A percentile compares a stretch with the other conserved stretches of the same genome.
Evolutionary conservation across 1,140 invertebrate species (phyloP).

Genomic region (silkworm (Bombyx mori)): DNA sequence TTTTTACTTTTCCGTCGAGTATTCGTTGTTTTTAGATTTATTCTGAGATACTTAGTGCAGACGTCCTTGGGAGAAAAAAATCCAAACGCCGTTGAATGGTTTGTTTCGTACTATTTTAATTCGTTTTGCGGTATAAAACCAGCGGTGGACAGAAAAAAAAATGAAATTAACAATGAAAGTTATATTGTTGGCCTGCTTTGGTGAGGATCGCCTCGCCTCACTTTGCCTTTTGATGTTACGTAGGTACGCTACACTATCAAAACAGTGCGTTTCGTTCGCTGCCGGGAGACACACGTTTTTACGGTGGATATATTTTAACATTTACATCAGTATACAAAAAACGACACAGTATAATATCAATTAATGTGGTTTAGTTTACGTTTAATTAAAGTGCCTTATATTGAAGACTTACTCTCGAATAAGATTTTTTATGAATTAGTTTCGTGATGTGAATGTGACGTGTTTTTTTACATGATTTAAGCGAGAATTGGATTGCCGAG

Average conservation of each 20-base stretch:
- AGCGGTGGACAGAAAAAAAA: conserved; percentile 16
- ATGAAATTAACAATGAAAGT: conserved; percentile 24
- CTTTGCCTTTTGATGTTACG: conserved; percentile 31
- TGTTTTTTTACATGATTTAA: conserved; percentile 14
- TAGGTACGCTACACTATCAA: conserved; percentile 53
- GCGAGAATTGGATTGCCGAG: conserved; percentile 24
- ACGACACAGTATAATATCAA: no score
- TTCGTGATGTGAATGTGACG: conserved; percentile 25
- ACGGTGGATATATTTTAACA: no score
- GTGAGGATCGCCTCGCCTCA: conserved; percentile 51
- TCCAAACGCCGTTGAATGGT: neutral
- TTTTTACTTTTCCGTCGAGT: conserved; percentile 15
- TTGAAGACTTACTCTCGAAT: neutral
- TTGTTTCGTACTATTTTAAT: neutral
- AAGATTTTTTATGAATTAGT: conserved; percentile 11
- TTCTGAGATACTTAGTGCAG: neutral
- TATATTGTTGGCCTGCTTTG: conserved; percentile 25
- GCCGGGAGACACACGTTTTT: conserved; percentile 29
- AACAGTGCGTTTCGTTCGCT: conserved; percentile 45
- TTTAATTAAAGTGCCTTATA: conserved; percentile 12
- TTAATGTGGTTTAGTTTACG: no score
- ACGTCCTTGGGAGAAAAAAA: neutral
- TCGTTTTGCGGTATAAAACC: conserved; percentile 9
- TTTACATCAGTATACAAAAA: no score
- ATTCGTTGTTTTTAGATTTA: conserved; percentile 6